Evolutionary conservation across 2,113 vertebrate species (phyloP).

Genomic region (Psilopogon haemacephalus): DNA sequence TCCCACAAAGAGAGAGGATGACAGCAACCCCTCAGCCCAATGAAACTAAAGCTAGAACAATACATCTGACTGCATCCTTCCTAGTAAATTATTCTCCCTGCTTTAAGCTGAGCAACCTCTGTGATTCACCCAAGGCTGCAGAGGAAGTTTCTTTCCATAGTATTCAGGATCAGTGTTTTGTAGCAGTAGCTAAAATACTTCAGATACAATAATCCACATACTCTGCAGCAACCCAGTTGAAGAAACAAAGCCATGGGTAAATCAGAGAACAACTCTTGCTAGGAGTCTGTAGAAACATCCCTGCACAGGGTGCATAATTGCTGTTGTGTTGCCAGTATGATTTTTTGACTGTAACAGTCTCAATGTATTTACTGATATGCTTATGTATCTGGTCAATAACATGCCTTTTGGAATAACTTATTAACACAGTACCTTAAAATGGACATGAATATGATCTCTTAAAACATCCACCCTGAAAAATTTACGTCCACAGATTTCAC

Average conservation of each 20-base stretch:
- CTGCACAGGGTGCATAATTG: not conserved
- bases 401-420: not conserved
- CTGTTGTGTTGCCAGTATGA: not conserved
- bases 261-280: not conserved
- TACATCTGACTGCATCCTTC: not conserved
- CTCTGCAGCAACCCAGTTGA: not conserved
- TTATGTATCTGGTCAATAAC: not conserved
- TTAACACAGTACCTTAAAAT: slow-evolving; percentile 89
- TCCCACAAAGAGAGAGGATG: not conserved
- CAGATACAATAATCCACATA: not conserved
- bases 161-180: not conserved
- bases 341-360: not conserved
- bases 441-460: slow-evolving; percentile 97
- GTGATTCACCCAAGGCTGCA: not conserved
- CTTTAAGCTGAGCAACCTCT: not conserved
- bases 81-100: not conserved
- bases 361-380: not conserved
- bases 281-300: not conserved
- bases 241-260: not conserved
- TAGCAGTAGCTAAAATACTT: not conserved
- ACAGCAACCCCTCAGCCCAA: not conserved
- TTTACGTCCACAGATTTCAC: slow-evolving; percentile 97
- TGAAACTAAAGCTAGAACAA: not conserved
- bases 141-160: not conserved
- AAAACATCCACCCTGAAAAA: slow-evolving; percentile 98